phyloP scores from a whole-genome alignment of 1,140 invertebrate genomes.

The Ditylenchus dipsaci region DNA sequence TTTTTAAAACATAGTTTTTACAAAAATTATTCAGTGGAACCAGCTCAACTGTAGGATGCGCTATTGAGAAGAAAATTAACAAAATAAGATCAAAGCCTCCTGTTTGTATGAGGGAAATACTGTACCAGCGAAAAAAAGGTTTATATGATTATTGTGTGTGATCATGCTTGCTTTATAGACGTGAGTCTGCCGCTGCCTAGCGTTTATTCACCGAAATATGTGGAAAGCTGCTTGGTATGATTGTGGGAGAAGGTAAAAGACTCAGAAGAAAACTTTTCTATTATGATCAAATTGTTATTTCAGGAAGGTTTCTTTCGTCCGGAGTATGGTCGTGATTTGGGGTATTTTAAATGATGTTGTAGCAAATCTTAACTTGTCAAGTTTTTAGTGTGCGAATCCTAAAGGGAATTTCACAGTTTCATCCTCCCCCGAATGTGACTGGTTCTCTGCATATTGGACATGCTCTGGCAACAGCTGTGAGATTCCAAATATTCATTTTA shows the following conservation, averaged over 20 bases:
- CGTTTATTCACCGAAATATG: slow-evolving; percentile 89
- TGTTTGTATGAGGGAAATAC: slow-evolving; percentile 32
- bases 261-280: neutral
- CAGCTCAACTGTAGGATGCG: slow-evolving; percentile 21
- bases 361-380: neutral
- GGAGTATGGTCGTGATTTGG: slow-evolving; percentile 71
- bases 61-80: slow-evolving; percentile 29
- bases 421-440: slow-evolving; percentile 99
- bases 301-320: slow-evolving; percentile 89
- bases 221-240: slow-evolving; percentile 96
- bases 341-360: neutral
- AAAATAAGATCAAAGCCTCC: slow-evolving; percentile 30
- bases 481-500: no score
- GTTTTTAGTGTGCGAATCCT: slow-evolving; percentile 43
- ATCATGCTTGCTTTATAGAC: slow-evolving; percentile 65
- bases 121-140: slow-evolving; percentile 50
- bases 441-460: slow-evolving; percentile 94
- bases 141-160: slow-evolving; percentile 1
- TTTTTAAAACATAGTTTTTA: no score
- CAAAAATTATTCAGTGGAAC: no score
- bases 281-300: neutral
- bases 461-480: slow-evolving; percentile 89
- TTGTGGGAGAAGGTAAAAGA: slow-evolving; percentile 76
- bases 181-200: slow-evolving; percentile 75
- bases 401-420: slow-evolving; percentile 77